These are phyloP conservation scores for Anneissia japonica DNA, from an alignment of 35 echinoderm and acorn worm genomes.

Conservation along the genomic window DNA sequence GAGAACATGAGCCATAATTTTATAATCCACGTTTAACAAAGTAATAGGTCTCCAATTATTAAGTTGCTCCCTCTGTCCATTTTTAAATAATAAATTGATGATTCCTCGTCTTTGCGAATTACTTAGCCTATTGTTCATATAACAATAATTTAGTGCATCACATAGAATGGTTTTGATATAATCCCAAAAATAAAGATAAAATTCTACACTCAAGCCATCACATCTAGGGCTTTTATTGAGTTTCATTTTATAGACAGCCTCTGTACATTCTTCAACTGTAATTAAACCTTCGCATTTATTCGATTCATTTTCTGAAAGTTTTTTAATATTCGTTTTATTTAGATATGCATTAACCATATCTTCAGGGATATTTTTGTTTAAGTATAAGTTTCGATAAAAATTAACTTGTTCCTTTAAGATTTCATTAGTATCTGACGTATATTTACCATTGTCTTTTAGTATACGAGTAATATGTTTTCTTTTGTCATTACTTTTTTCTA, in stretches of 20 bases:
- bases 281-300: neutral
- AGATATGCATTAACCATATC: neutral
- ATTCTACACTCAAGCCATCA: neutral
- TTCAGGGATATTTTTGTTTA: neutral
- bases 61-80: neutral
- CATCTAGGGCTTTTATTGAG: neutral
- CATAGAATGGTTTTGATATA: neutral
- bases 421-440: neutral
- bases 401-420: neutral
- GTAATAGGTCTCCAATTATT: neutral
- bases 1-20: neutral
- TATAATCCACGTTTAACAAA: neutral
- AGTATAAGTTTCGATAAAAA: neutral
- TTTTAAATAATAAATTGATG: neutral
- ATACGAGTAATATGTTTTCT: neutral
- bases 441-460: neutral
- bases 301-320: neutral
- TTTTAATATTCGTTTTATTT: neutral
- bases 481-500: neutral
- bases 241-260: neutral
- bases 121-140: neutral
- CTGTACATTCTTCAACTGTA: neutral
- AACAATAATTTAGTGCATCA: neutral
- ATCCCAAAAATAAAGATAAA: neutral
- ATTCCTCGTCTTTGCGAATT: neutral